Base-by-base conservation (phyloP, 2,797 vertebrate species). In the Lagodon rhomboides region DNA sequence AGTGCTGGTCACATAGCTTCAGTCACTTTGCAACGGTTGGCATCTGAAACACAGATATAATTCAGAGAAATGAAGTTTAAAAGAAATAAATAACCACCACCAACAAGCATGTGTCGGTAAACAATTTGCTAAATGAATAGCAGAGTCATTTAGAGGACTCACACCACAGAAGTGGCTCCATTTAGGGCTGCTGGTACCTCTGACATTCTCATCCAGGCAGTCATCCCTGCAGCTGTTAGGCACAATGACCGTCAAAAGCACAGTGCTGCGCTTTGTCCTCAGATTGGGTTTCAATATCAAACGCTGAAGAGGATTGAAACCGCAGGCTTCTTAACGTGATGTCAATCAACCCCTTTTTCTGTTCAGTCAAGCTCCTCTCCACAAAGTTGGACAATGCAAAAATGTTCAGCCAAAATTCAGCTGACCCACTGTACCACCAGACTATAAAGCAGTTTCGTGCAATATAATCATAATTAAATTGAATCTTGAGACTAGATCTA, bases 161-260 rank as follows among this genome's bases (percentile, higher is more conserved):
- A 4, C 73, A 50, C 62, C 41, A 54, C 71, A 55, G 55, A 10
- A 2, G 44, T 10, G 41, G 15, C 43, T 83, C 83, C 77, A 77
- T 89, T 73, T 90, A 83, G 60, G 77, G 85, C 67, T 13, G 30
- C 64, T 22, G 70, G 54, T 79, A 69, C 83, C 82, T 49, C 49
- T 85, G 80, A 78, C 81, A 85, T 89, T 89, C 78, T 72, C 68
- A 12, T 71, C 43, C 67, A 22, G 22, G 30, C 55, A 27, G 82
- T 90, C 86, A 86, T 85, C 84, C 73, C 25, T 12, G 61, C 92
- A 93, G 91, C 87, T 94, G 92, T 84, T 85, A 13, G 64, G n/a
- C 30, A 70, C 30, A 70, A 66, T 70, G 73, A 80, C 75, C 3
- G 56, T 90, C 74, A 83, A 75, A 77, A 75, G 71, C 64, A 49